These are phyloP conservation scores for Plutomurus gul DNA, from an alignment of 1,140 invertebrate genomes.

Conservation along the genomic window DNA sequence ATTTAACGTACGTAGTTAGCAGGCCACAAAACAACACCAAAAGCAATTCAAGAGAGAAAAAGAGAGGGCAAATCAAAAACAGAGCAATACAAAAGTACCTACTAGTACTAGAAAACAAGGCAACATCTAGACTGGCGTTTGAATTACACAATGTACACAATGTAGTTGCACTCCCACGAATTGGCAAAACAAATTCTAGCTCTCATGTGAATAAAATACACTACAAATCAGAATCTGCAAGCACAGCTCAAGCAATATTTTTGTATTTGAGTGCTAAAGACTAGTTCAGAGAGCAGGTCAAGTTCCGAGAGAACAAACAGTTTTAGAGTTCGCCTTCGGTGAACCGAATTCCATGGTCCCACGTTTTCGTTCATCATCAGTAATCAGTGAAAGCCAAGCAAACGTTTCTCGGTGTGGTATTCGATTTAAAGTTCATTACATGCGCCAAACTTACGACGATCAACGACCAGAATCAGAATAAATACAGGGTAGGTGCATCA, in stretches of 20 bases:
- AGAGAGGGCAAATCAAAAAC: not conserved
- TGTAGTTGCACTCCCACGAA: not conserved
- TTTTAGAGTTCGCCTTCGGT: not conserved
- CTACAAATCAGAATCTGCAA: not conserved
- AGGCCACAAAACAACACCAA: constrained; percentile 19
- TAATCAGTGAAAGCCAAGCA: constrained; percentile 24
- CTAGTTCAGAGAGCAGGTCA: not conserved
- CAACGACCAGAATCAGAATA: constrained; percentile 36
- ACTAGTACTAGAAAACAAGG: constrained; percentile 2
- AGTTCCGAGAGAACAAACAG: not conserved
- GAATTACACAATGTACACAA: not conserved
- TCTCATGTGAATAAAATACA: not conserved
- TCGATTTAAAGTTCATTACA: constrained; percentile 20
- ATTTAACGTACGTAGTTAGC: not conserved
- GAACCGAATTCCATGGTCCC: not conserved
- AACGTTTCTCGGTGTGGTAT: not conserved
- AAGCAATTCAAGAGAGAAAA: not conserved
- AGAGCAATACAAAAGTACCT: not conserved
- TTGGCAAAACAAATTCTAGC: constrained; percentile 2
- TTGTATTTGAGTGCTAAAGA: too few relatives aligned
- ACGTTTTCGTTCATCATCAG: not conserved
- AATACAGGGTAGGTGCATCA: constrained; percentile 47
- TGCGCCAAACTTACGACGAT: constrained; percentile 46
- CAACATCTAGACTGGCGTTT: constrained; percentile 1
- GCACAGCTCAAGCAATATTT: not conserved